Evolutionary conservation across 2,888 invertebrate species (phyloP).

Genomic region (Netelia inedita): DNA sequence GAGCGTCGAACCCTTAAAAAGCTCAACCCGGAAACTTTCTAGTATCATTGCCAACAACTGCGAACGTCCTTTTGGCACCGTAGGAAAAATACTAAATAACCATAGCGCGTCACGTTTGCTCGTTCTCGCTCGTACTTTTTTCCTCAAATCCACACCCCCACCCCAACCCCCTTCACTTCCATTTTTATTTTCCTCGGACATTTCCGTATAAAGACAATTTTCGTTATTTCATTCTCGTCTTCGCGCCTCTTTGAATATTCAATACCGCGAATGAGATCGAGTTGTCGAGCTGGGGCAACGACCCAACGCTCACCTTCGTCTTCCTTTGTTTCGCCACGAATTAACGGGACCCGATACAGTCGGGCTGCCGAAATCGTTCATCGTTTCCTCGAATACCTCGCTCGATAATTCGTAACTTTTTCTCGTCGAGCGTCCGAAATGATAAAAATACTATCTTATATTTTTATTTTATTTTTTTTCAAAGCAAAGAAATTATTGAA

Average conservation of each 20-base stretch:
- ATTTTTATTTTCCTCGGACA: slow-evolving; percentile 9
- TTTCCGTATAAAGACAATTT: slow-evolving; percentile 33
- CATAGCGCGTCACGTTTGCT: slow-evolving; percentile 27
- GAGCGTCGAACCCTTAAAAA: slow-evolving; percentile 8
- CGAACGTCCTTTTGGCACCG: not conserved
- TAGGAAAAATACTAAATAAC: slow-evolving; percentile 59
- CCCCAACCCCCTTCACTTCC: not conserved
- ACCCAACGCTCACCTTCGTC: slow-evolving; percentile 37
- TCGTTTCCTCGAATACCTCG: no score
- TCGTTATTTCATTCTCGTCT: not conserved
- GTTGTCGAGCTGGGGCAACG: slow-evolving; percentile 18
- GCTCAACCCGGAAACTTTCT: slow-evolving; percentile 32
- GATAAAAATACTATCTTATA: slow-evolving; percentile 54
- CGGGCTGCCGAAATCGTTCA: no score
- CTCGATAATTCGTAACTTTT: no score
- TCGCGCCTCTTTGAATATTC: slow-evolving; percentile 51
- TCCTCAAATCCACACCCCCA: not conserved
- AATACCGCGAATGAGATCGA: slow-evolving; percentile 41
- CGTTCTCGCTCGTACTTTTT: slow-evolving; percentile 11
- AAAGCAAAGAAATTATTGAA: slow-evolving; percentile 51
- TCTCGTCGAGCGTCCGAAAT: slow-evolving; percentile 5
- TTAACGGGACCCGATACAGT: slow-evolving; percentile 24
- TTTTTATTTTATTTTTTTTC: slow-evolving; percentile 29
- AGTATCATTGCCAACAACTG: slow-evolving; percentile 52
- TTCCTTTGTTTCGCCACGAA: slow-evolving; percentile 21